Conservation (phyloP, 2,113 vertebrate species). For the Excalfactoria chinensis region DNA sequence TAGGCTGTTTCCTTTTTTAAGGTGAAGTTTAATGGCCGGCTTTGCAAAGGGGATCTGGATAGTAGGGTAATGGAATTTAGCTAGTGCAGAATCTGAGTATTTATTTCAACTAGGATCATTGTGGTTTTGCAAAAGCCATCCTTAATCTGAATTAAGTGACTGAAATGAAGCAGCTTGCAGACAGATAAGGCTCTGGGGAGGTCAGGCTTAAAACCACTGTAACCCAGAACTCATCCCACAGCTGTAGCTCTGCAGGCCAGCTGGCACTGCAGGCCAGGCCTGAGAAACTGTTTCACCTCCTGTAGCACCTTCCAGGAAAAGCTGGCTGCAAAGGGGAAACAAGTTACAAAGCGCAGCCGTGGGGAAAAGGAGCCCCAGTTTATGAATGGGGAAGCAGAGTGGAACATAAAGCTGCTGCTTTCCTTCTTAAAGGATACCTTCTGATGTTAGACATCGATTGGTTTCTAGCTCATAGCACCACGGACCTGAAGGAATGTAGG, state of each 20-base stretch:
- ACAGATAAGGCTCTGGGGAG: slow-evolving; percentile 11
- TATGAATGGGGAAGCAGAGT: not conserved
- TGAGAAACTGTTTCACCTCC: not conserved
- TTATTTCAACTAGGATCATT: slow-evolving; percentile 8
- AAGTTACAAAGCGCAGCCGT: not conserved
- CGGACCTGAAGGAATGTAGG: not conserved
- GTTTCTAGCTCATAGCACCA: not conserved
- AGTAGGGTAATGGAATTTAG: not conserved
- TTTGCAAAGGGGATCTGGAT: not conserved
- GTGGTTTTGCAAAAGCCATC: slow-evolving; percentile 29
- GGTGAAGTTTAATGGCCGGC: not conserved
- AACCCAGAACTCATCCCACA: not conserved
- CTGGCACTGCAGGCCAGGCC: not conserved
- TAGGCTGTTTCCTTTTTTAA: not conserved
- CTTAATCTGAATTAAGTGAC: slow-evolving; percentile 54
- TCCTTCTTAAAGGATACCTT: not conserved
- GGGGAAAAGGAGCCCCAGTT: not conserved
- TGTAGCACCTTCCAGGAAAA: not conserved
- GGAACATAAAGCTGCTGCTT: not conserved
- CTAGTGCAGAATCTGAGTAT: not conserved
- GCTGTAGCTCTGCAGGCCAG: not conserved
- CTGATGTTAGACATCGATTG: not conserved
- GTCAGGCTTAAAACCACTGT: not conserved
- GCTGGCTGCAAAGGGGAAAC: not conserved
- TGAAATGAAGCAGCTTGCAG: slow-evolving; percentile 41